Evolutionary conservation across 2,113 vertebrate genomes (phyloP).

Genomic region (Symphodus melops): DNA sequence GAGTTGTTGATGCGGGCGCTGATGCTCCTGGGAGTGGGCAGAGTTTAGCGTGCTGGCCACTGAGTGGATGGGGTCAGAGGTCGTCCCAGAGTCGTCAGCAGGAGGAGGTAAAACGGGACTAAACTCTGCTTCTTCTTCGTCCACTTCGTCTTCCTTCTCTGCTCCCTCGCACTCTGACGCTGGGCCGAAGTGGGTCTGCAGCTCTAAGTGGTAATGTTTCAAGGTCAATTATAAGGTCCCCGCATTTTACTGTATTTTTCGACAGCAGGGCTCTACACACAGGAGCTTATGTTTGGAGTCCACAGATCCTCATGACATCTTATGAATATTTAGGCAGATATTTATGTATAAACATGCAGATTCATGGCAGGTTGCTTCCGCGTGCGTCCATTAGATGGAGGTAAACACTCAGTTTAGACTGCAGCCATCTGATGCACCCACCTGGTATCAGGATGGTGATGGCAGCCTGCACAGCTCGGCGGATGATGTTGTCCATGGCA

Average conservation of each 20-base stretch:
- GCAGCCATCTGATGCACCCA: conserved; percentile 49
- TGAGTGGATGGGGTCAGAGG: conserved; percentile 36
- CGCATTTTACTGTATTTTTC: no score
- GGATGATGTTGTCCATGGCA: conserved; percentile 96
- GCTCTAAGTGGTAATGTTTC: conserved; percentile 77
- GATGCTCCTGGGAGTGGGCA: conserved; percentile 73
- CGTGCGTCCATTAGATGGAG: conserved; percentile 26
- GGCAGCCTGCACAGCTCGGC: conserved; percentile 92
- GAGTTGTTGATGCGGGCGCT: conserved; percentile 81
- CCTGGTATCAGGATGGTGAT: conserved; percentile 94
- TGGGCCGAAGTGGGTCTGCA: conserved; percentile 89
- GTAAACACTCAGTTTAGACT: neutral
- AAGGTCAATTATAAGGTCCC: no score
- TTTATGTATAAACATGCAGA: neutral
- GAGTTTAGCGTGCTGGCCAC: conserved; percentile 64
- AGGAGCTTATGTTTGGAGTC: neutral
- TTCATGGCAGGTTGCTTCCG: no score
- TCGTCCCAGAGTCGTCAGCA: conserved; percentile 61
- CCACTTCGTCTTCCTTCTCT: conserved; percentile 87
- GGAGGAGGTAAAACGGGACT: conserved; percentile 58
- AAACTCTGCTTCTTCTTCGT: conserved; percentile 82
- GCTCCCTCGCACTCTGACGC: conserved; percentile 87
- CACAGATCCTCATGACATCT: neutral
- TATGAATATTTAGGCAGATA: neutral
- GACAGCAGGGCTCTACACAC: neutral